Percentiles rank a stretch among this genome's conserved stretches.
Evolutionary conservation across 2,888 invertebrate species (phyloP).

Genomic region (Hydraecia micacea): DNA sequence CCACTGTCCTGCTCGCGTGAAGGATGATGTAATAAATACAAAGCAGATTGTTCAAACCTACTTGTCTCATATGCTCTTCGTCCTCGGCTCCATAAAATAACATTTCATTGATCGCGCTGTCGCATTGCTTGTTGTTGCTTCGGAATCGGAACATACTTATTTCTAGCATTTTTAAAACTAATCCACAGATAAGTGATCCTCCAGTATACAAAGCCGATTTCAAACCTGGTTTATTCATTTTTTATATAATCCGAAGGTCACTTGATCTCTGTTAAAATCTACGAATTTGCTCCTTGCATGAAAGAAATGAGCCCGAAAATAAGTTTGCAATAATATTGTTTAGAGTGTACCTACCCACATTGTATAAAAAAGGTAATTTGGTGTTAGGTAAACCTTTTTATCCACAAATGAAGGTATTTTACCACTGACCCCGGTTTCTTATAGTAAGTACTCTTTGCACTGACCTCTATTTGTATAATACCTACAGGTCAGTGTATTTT

Average conservation of each 20-base stretch:
- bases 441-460: too few relatives aligned
- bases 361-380: constrained; percentile 2
- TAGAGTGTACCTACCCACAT: constrained; percentile 20
- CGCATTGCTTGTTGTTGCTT: constrained; percentile 56
- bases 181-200: constrained; percentile 37
- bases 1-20: constrained; percentile 76
- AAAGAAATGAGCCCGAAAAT: background rate
- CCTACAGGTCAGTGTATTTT: background rate
- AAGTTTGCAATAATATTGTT: constrained; percentile 2
- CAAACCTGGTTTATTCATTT: constrained; percentile 37
- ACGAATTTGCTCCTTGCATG: background rate
- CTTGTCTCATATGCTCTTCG: constrained; percentile 69
- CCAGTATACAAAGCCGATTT: constrained; percentile 40
- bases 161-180: constrained; percentile 45
- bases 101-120: constrained; percentile 76
- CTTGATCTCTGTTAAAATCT: background rate
- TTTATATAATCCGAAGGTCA: background rate
- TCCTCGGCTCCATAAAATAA: constrained; percentile 78
- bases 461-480: too few relatives aligned
- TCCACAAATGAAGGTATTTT: constrained; percentile 3
- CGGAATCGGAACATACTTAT: constrained; percentile 34
- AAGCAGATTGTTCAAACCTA: constrained; percentile 77
- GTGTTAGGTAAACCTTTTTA: constrained; percentile 2
- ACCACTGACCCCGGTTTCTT: too few relatives aligned
- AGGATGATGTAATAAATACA: constrained; percentile 79